Percentiles rank a stretch among this genome's conserved stretches.
Evolutionary conservation across 1,140 invertebrate species (phyloP).

Genomic region (Euwallacea similis): DNA sequence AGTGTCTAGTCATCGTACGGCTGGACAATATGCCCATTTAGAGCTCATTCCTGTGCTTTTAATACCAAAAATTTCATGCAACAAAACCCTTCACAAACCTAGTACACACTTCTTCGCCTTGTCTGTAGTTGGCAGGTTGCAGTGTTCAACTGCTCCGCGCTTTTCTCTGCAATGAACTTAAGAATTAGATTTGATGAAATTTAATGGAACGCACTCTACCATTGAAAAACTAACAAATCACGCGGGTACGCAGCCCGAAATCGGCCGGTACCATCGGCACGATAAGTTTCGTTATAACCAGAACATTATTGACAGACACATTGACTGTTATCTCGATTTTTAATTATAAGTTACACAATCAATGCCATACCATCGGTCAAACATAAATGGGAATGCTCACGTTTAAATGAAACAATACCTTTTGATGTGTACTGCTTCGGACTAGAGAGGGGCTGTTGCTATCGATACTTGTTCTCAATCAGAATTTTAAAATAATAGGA

Average conservation of each 20-base stretch:
- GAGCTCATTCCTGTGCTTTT: conserved; percentile 11
- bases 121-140: not conserved
- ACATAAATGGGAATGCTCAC: conserved; percentile 39
- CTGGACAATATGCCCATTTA: conserved; percentile 19
- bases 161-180: too few relatives aligned
- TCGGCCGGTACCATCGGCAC: conserved; percentile 30
- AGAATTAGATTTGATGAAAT: too few relatives aligned
- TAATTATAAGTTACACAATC: conserved; percentile 44
- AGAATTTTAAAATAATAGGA: too few relatives aligned
- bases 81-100: too few relatives aligned
- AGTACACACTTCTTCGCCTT: too few relatives aligned
- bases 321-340: conserved; percentile 41
- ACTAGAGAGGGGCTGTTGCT: not conserved
- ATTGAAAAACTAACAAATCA: conserved; percentile 24
- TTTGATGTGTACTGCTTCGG: conserved; percentile 23
- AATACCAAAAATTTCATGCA: too few relatives aligned
- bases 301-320: conserved; percentile 44
- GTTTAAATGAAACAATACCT: conserved; percentile 38
- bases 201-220: conserved; percentile 24
- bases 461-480: not conserved
- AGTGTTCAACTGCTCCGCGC: too few relatives aligned
- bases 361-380: conserved; percentile 34
- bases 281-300: conserved; percentile 41
- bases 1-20: conserved; percentile 46
- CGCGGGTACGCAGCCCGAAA: conserved; percentile 1